Percentiles rank a stretch among this genome's conserved stretches.
Conservation (phyloP, 2,888 invertebrate species). For the Sinodicranocentrus sp. region DNA sequence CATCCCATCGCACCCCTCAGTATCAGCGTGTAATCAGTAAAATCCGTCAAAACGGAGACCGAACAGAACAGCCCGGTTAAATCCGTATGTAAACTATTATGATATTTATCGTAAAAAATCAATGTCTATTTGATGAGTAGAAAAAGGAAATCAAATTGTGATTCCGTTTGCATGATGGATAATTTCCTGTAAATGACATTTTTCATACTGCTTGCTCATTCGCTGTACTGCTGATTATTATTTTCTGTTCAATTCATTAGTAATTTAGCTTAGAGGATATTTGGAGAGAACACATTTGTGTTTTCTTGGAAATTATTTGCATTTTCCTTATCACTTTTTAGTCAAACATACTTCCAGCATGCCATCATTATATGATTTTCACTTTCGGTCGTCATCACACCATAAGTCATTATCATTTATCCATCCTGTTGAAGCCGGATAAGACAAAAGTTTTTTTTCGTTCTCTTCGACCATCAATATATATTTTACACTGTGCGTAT, state of each 20-base stretch:
- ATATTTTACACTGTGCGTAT: no score
- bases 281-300: background rate
- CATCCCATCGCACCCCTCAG: no score
- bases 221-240: background rate
- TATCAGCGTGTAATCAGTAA: no score
- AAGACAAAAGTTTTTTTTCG: no score
- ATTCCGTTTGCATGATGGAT: background rate
- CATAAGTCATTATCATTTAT: no score
- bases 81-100: slow-evolving; percentile 50
- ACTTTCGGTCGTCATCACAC: no score
- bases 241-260: slow-evolving; percentile 19
- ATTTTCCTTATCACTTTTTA: background rate
- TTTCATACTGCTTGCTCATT: background rate
- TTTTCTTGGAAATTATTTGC: background rate
- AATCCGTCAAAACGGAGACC: slow-evolving; percentile 64
- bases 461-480: no score
- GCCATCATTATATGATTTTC: no score
- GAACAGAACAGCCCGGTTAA: slow-evolving; percentile 67
- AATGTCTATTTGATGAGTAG: background rate
- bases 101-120: background rate
- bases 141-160: background rate
- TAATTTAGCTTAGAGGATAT: background rate
- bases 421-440: no score
- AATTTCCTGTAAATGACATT: background rate
- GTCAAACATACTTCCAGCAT: no score